These are phyloP conservation scores for Hemibagrus wyckioides DNA, from an alignment of 2,113 vertebrate species.

Conservation along the genomic window DNA sequence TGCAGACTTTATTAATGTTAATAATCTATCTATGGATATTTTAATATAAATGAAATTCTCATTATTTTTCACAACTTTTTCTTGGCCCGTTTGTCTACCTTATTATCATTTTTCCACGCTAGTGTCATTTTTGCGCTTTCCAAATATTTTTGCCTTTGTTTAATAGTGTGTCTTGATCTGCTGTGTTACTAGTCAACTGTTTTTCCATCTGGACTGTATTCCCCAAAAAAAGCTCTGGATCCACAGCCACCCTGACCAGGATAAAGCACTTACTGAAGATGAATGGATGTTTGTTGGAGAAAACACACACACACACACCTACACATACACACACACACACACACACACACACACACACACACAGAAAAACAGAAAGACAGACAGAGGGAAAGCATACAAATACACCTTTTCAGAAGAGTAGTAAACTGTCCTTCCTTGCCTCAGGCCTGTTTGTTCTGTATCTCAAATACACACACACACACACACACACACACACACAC, in stretches of 20 bases:
- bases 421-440: constrained; percentile 46
- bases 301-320: constrained; percentile 2
- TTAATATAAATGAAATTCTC: neutral
- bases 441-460: constrained; percentile 39
- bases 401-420: constrained; percentile 39
- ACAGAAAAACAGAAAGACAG: constrained; percentile 20
- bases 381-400: constrained; percentile 1
- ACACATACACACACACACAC: constrained; percentile 31
- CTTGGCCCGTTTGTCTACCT: neutral
- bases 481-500: constrained; percentile 46
- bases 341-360: constrained; percentile 1
- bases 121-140: no score
- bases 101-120: neutral
- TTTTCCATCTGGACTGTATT: neutral
- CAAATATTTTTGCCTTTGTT: neutral
- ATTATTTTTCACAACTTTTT: neutral
- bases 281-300: no score
- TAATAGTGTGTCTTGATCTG: neutral
- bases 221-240: neutral
- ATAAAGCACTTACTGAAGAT: neutral
- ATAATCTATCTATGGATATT: no score
- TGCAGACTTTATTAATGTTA: no score
- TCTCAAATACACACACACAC: constrained; percentile 37
- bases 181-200: neutral
- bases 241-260: neutral